Evolutionary conservation across 2,888 invertebrate genomes (phyloP).

Genomic region (Neelides folsomi): DNA sequence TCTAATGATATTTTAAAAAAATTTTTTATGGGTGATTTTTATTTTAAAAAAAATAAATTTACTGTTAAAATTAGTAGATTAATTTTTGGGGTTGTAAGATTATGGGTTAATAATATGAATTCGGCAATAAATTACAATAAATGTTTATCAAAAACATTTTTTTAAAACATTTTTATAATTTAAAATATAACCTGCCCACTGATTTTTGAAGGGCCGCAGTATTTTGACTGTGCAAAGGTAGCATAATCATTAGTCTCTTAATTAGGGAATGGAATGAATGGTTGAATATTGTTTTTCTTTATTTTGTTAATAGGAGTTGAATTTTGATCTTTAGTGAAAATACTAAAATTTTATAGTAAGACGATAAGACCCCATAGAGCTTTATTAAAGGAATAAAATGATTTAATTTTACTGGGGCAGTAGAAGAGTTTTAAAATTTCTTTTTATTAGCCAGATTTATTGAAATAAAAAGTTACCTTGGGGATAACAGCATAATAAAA

Average conservation of each 20-base stretch:
- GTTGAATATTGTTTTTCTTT: conserved; percentile 53
- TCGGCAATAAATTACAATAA: conserved; percentile 50
- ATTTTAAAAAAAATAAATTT: conserved; percentile 7
- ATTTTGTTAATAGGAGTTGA: conserved; percentile 44
- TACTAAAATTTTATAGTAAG: conserved; percentile 51
- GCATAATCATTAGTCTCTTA: conserved; percentile 68
- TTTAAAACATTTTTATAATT: conserved; percentile 50
- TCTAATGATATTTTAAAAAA: conserved; percentile 38
- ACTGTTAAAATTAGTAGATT: conserved; percentile 2
- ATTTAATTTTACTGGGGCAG: conserved; percentile 53
- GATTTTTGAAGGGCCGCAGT: conserved; percentile 64
- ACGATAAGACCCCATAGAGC: conserved; percentile 70
- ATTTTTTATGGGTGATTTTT: conserved; percentile 35
- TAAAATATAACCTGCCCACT: conserved; percentile 61
- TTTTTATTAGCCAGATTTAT: conserved; percentile 49
- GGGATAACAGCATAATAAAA: conserved; percentile 74
- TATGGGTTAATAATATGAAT: conserved; percentile 44
- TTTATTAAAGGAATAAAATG: conserved; percentile 42
- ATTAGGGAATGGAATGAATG: conserved; percentile 66
- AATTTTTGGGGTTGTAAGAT: too few relatives aligned
- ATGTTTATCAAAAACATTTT: conserved; percentile 69
- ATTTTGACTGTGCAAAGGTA: conserved; percentile 66
- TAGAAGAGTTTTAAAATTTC: conserved; percentile 42
- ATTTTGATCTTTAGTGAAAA: conserved; percentile 52
- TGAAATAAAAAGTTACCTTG: conserved; percentile 58